Base-by-base conservation (phyloP, 2,888 invertebrate species). In the Dioctria rufipes region DNA sequence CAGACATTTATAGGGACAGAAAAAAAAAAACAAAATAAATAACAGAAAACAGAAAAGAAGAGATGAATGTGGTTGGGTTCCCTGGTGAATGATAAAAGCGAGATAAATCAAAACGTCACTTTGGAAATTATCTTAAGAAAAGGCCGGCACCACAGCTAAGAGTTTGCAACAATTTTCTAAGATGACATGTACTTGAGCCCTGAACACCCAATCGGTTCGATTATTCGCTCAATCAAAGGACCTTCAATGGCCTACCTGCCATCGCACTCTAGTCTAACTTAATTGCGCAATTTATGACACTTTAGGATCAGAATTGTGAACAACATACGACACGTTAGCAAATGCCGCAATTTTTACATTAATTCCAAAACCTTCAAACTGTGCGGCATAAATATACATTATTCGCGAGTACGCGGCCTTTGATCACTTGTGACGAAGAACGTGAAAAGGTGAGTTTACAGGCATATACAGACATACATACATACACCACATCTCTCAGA, bases 81-180 rank as follows among this genome's bases (percentile, higher is more conserved):
- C 51, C 39, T 66, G 43, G 81, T 63, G 78, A 80, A 73, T 77
- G 80, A 82, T 82, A 78, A 80, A 80, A 61, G 65, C 49, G 63
- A 80, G 71, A 80, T 82, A 82, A 82, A 82, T 82, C 82, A 82
- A 82, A 82, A 78, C 80, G 82, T 82, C 82, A 82, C 82, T 78
- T 82, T 73, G 46, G 63, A 75, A 82, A 82, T 82, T 80, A 82
- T 80, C 80, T 75, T 75, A 54, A 58, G 46, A 67, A 79, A 54
- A 67, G 58, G 77, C 58, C 63, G 63, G 40, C 37, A n/a, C 69
- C 4, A 51, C 25, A 25, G 25, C 25, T 25, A 2, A 25, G 54
- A 13, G 73, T 58, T 60, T 58, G 73, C 73, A 73, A 60, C 25
- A 25, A 25, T 67, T 73, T 42, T 40, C 63, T n/a, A 49, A 77